These are phyloP conservation scores for Gobionotothen gibberifrons DNA, from an alignment of 2,797 vertebrate species.

Conservation along the genomic window DNA sequence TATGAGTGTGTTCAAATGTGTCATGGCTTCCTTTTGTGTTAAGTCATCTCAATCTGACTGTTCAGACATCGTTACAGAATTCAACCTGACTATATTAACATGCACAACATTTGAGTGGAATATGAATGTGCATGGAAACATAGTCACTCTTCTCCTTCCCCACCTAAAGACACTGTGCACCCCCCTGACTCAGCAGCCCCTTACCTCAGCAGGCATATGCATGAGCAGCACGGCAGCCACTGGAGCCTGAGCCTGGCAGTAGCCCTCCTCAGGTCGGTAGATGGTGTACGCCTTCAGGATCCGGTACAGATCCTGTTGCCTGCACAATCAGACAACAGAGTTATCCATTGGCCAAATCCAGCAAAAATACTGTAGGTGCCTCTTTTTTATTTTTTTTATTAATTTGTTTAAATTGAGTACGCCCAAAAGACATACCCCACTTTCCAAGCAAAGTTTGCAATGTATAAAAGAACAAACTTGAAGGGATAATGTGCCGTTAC, in stretches of 20 bases:
- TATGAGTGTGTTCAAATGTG: too few relatives aligned
- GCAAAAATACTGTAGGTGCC: neutral
- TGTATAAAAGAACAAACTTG: too few relatives aligned
- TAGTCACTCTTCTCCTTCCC: neutral
- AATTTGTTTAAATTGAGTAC: too few relatives aligned
- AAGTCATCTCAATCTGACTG: neutral
- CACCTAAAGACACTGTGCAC: neutral
- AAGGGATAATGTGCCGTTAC: too few relatives aligned
- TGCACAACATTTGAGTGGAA: too few relatives aligned
- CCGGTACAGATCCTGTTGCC: slow-evolving; percentile 92
- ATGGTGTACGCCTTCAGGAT: slow-evolving; percentile 94
- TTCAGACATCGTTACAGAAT: neutral
- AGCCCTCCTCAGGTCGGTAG: slow-evolving; percentile 92
- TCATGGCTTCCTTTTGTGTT: neutral
- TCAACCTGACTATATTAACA: neutral
- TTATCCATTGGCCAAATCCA: neutral
- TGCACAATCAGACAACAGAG: slow-evolving; percentile 59
- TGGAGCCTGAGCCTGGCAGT: slow-evolving; percentile 94
- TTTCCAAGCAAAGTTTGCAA: too few relatives aligned
- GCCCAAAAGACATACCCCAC: too few relatives aligned
- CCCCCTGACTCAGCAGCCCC: slow-evolving; percentile 11
- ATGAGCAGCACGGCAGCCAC: slow-evolving; percentile 93
- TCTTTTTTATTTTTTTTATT: too few relatives aligned
- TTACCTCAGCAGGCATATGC: slow-evolving; percentile 97
- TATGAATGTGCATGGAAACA: neutral